Conservation (phyloP, 1,140 invertebrate genomes). For the Drosophila elegans region DNA sequence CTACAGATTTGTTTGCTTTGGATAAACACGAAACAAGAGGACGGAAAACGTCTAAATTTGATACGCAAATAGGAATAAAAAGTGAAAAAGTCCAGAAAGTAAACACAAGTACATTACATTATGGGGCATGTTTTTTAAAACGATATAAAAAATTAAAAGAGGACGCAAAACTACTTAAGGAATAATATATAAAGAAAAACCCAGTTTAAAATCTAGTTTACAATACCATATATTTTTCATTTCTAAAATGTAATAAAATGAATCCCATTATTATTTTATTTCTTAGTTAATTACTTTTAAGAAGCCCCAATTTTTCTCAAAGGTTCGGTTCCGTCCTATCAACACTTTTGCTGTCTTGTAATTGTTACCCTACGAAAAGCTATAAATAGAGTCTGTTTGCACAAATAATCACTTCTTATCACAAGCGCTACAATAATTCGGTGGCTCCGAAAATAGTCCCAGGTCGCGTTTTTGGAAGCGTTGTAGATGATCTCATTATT, state of each 20-base stretch:
- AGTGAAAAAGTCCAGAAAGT: slow-evolving; percentile 25
- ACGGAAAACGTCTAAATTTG: slow-evolving; percentile 38
- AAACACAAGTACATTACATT: not conserved
- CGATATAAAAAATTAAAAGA: too few relatives aligned
- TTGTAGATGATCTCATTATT: slow-evolving; percentile 51
- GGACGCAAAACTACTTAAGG: too few relatives aligned
- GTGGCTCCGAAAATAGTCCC: slow-evolving; percentile 33
- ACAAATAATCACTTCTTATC: slow-evolving; percentile 40
- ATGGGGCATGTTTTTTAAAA: not conserved
- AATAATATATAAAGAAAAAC: too few relatives aligned
- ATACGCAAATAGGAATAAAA: slow-evolving; percentile 35
- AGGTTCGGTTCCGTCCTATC: slow-evolving; percentile 14
- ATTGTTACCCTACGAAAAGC: slow-evolving; percentile 1
- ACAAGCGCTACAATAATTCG: slow-evolving; percentile 14
- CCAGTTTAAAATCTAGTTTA: too few relatives aligned
- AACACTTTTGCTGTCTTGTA: not conserved
- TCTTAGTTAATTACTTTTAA: not conserved
- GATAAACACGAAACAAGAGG: slow-evolving; percentile 57
- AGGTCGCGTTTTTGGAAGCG: slow-evolving; percentile 16
- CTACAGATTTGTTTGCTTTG: slow-evolving; percentile 68
- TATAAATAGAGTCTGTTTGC: slow-evolving; percentile 38
- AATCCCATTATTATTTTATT: too few relatives aligned
- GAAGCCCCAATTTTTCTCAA: not conserved
- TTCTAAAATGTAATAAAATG: too few relatives aligned
- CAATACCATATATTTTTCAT: too few relatives aligned